A percentile compares a stretch with the other conserved stretches of the same genome.
phyloP scores from a whole-genome alignment of 1,140 invertebrate genomes.

The Uloborus diversus region DNA sequence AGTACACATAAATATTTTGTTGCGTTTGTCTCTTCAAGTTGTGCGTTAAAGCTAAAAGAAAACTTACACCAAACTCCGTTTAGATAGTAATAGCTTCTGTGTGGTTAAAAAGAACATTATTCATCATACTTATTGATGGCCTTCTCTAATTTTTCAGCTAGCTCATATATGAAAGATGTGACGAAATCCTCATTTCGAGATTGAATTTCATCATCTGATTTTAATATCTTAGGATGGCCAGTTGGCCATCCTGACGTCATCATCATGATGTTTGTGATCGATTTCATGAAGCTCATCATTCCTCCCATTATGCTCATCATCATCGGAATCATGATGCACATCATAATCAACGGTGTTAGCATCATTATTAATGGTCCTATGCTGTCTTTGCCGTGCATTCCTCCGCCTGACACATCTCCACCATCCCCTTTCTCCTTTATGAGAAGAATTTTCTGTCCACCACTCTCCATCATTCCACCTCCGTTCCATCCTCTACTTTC shows the following conservation, averaged over 20 bases:
- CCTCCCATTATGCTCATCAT: slow-evolving; percentile 52
- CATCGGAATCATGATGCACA: slow-evolving; percentile 54
- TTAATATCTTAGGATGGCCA: background rate
- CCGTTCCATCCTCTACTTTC: background rate
- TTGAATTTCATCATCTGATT: slow-evolving; percentile 8
- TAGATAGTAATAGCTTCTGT: too few species aligned
- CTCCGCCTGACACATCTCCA: background rate
- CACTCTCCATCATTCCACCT: slow-evolving; percentile 2
- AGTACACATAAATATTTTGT: too few species aligned
- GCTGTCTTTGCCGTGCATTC: slow-evolving; percentile 14
- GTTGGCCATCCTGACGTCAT: background rate
- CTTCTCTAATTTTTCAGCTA: slow-evolving; percentile 15
- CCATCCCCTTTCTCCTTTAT: slow-evolving; percentile 44
- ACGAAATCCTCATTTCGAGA: background rate
- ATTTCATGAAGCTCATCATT: slow-evolving; percentile 51
- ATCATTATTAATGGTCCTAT: slow-evolving; percentile 42
- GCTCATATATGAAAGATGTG: slow-evolving; percentile 7
- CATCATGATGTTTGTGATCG: slow-evolving; percentile 31
- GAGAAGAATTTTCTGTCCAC: slow-evolving; percentile 28
- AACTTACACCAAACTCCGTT: too few species aligned
- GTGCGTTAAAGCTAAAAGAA: too few species aligned
- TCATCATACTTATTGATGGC: slow-evolving; percentile 28
- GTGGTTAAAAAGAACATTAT: background rate
- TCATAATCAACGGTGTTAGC: slow-evolving; percentile 47
- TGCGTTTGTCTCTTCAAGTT: too few species aligned